Evolutionary conservation across 2,888 invertebrate species (phyloP).

Genomic region (Frankliniella intonsa): DNA sequence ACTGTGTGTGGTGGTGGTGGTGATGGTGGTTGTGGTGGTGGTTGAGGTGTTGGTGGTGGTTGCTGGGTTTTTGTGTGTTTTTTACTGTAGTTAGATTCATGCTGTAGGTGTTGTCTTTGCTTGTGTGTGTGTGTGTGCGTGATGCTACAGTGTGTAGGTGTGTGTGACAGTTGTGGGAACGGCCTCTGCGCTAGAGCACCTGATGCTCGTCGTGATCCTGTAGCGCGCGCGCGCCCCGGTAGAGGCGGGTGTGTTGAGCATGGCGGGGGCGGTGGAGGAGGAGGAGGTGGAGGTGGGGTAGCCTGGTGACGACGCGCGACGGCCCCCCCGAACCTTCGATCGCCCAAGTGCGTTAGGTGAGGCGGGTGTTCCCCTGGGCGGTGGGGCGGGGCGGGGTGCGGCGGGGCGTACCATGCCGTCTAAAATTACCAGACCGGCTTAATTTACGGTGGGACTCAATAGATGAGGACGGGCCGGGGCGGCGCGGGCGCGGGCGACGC

Average conservation of each 20-base stretch:
- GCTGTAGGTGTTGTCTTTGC: not conserved
- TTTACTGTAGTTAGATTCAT: not conserved
- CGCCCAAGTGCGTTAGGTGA: too few relatives aligned
- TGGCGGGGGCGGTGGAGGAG: too few relatives aligned
- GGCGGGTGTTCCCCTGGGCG: not conserved
- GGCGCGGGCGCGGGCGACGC: not conserved
- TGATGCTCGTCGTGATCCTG: not conserved
- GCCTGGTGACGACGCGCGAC: too few relatives aligned
- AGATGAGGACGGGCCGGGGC: conserved; percentile 14
- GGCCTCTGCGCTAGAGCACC: too few relatives aligned
- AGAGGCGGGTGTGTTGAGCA: not conserved
- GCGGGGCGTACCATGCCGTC: not conserved
- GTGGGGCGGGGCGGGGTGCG: not conserved
- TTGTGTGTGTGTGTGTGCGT: not conserved
- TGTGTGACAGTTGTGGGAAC: not conserved
- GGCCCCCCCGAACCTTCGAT: too few relatives aligned
- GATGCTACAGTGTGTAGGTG: not conserved
- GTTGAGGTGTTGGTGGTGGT: too few relatives aligned
- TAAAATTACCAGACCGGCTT: conserved; percentile 16
- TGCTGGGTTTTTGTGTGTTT: not conserved
- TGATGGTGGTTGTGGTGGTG: too few relatives aligned
- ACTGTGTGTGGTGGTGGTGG: not conserved
- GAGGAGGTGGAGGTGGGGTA: too few relatives aligned
- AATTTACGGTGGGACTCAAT: conserved; percentile 31
- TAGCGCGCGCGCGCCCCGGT: not conserved